Evolutionary conservation across 2,888 invertebrate species (phyloP).

Genomic region (Cerceris rybyensis): DNA sequence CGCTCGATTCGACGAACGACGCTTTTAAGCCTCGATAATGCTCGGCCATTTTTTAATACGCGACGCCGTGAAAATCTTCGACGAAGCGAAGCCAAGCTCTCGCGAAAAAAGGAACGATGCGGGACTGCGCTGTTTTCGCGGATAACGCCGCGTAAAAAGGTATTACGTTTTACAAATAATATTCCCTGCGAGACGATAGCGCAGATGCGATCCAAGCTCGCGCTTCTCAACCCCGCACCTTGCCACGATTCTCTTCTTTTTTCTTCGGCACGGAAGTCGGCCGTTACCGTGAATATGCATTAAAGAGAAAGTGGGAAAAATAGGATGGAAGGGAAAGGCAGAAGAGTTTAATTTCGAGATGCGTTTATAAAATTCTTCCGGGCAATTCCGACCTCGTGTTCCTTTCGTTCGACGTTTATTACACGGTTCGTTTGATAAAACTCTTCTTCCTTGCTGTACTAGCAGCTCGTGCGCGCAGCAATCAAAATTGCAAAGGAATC

Average conservation of each 20-base stretch:
- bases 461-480: too few relatives aligned
- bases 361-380: background rate
- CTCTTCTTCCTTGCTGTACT: too few relatives aligned
- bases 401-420: too few relatives aligned
- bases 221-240: background rate
- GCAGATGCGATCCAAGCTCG: too few relatives aligned
- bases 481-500: too few relatives aligned
- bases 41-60: conserved; percentile 50
- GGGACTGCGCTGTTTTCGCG: background rate
- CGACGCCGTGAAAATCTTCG: conserved; percentile 31
- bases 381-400: background rate
- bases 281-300: conserved; percentile 51
- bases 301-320: conserved; percentile 51
- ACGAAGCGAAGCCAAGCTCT: conserved; percentile 31
- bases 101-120: conserved; percentile 37
- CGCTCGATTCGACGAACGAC: conserved; percentile 53
- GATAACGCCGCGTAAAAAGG: too few relatives aligned
- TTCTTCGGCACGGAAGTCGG: conserved; percentile 1
- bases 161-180: too few relatives aligned
- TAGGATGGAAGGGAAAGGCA: conserved; percentile 41
- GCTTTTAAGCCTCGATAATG: conserved; percentile 60
- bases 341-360: conserved; percentile 41
- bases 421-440: too few relatives aligned
- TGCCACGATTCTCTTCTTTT: background rate
- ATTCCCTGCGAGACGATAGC: background rate